phyloP scores from a whole-genome alignment of 1,140 invertebrate genomes.

The Halictus rubicundus region DNA sequence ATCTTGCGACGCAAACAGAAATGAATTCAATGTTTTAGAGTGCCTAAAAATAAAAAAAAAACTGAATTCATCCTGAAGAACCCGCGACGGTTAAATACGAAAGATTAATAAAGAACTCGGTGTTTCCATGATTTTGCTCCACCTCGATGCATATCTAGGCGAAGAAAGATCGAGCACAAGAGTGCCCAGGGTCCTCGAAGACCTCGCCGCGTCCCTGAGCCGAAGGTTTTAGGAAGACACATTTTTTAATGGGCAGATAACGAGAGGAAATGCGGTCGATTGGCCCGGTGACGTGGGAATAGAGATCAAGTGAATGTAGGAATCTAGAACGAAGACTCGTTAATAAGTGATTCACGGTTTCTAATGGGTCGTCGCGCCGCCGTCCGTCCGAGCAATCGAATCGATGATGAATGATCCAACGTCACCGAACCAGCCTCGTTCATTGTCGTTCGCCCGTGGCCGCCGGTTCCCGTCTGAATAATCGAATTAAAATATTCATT shows the following conservation, averaged over 20 bases:
- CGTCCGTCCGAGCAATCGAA: neutral
- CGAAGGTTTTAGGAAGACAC: neutral
- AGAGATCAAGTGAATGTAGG: neutral
- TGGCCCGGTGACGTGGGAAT: neutral
- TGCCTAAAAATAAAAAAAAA: no score
- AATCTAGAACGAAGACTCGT: neutral
- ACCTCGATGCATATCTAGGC: no score
- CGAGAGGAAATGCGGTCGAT: neutral
- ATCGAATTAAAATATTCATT: slow-evolving; percentile 5
- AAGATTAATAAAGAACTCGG: no score
- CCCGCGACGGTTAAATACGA: no score
- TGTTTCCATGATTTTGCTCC: no score
- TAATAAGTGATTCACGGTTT: slow-evolving; percentile 3
- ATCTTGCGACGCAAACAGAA: no score
- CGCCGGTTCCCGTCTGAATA: neutral
- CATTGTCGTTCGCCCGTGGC: neutral
- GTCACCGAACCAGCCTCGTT: neutral
- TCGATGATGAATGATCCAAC: neutral
- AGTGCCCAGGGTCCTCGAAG: no score
- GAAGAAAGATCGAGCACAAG: no score
- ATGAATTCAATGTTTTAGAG: no score
- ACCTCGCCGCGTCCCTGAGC: no score
- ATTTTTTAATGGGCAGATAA: neutral
- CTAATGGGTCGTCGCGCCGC: neutral
- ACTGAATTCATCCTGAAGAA: no score